A percentile compares a stretch with the other conserved stretches of the same genome.
Conservation (phyloP, 2,113 vertebrate species). For the Plestiodon gilberti region DNA sequence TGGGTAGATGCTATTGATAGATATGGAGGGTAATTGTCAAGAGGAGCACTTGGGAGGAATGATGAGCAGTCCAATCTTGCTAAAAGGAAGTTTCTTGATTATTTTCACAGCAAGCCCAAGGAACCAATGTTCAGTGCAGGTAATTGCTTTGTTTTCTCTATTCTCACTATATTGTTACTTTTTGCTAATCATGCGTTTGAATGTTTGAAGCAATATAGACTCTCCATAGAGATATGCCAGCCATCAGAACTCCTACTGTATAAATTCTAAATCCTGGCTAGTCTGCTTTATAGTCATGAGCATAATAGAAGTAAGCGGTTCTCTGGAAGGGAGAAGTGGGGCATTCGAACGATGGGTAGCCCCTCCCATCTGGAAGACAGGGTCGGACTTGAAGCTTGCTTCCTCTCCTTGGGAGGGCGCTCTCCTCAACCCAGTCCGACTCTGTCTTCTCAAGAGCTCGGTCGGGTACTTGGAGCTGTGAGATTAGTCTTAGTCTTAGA, state of each 20-base stretch:
- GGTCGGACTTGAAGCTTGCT: too few species aligned
- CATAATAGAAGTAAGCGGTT: neutral
- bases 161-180: slow-evolving; percentile 2
- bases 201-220: neutral
- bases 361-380: too few species aligned
- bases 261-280: neutral
- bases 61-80: neutral
- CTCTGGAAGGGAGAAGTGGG: too few species aligned
- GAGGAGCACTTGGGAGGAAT: neutral
- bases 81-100: slow-evolving; percentile 40
- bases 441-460: too few species aligned
- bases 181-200: neutral
- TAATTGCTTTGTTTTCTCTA: slow-evolving; percentile 73
- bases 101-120: slow-evolving; percentile 91
- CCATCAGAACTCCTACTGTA: neutral
- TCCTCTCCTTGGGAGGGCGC: too few species aligned
- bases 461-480: too few species aligned
- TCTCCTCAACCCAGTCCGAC: too few species aligned
- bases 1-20: neutral
- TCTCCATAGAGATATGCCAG: neutral
- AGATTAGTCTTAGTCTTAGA: too few species aligned
- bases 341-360: too few species aligned
- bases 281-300: neutral
- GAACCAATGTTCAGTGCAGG: slow-evolving; percentile 97
- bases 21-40: neutral